These are phyloP conservation scores for Triplophysa rosa DNA, from an alignment of 2,113 vertebrate genomes.

Conservation along the genomic window DNA sequence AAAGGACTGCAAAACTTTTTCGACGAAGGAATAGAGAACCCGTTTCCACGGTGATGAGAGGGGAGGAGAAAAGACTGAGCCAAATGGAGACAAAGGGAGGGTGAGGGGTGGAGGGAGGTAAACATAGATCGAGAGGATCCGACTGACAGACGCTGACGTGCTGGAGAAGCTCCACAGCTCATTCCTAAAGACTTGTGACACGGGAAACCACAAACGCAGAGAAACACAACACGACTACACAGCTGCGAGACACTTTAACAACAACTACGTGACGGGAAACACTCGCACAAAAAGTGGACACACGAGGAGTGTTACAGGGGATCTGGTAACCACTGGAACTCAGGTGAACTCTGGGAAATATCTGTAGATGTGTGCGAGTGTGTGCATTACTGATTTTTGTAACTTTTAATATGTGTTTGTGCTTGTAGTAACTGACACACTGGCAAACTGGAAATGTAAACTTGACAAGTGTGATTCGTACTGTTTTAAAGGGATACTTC, in stretches of 20 bases:
- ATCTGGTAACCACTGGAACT: not conserved
- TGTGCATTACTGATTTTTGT: not conserved
- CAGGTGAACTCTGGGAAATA: not conserved
- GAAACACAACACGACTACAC: not conserved
- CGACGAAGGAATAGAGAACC: slow-evolving; percentile 49
- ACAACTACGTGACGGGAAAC: not conserved
- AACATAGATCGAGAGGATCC: slow-evolving; percentile 17
- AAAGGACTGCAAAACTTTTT: slow-evolving; percentile 45
- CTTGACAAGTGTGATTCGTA: no score
- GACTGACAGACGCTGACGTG: not conserved
- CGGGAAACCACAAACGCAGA: not conserved
- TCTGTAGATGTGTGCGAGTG: not conserved
- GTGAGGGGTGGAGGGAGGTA: slow-evolving; percentile 35
- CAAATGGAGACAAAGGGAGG: slow-evolving; percentile 55
- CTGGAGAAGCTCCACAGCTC: not conserved
- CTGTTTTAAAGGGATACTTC: no score
- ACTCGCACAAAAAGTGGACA: not conserved
- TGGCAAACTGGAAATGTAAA: no score
- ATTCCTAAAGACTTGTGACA: slow-evolving; percentile 12
- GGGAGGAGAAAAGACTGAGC: slow-evolving; percentile 49
- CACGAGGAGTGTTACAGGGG: not conserved
- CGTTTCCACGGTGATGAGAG: slow-evolving; percentile 55
- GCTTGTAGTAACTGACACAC: no score
- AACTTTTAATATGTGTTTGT: not conserved
- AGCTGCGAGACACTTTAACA: not conserved